phyloP scores from a whole-genome alignment of 2,113 vertebrate species.

The Odocoileus hemionus region DNA sequence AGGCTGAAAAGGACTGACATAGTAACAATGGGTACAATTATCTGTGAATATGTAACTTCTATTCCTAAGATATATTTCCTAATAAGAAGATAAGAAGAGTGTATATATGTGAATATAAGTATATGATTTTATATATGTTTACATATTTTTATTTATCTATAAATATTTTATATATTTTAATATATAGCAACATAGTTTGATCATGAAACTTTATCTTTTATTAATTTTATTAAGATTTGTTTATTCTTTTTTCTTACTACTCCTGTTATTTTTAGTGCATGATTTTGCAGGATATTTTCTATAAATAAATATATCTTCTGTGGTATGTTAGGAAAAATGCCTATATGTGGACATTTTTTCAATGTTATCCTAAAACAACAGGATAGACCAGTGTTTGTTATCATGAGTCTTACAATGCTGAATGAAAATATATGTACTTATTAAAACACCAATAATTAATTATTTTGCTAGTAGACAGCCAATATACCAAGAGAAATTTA shows the following conservation, averaged over 20 bases:
- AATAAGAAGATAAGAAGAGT: background rate
- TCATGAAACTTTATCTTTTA: background rate
- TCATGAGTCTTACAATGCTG: background rate
- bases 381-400: background rate
- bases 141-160: background rate
- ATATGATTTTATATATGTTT: background rate
- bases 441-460: background rate
- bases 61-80: background rate
- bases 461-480: background rate
- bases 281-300: background rate
- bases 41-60: background rate
- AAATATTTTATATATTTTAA: background rate
- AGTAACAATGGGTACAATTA: background rate
- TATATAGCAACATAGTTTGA: background rate
- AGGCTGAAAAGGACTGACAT: background rate
- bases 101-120: background rate
- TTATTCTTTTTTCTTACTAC: background rate
- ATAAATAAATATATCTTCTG: background rate
- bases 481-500: background rate
- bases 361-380: background rate
- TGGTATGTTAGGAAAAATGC: background rate
- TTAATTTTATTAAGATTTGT: background rate
- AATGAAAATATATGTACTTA: background rate
- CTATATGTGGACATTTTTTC: background rate
- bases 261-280: background rate